Conservation (phyloP, 1,140 invertebrate species). For the Drosophila mojavensis region DNA sequence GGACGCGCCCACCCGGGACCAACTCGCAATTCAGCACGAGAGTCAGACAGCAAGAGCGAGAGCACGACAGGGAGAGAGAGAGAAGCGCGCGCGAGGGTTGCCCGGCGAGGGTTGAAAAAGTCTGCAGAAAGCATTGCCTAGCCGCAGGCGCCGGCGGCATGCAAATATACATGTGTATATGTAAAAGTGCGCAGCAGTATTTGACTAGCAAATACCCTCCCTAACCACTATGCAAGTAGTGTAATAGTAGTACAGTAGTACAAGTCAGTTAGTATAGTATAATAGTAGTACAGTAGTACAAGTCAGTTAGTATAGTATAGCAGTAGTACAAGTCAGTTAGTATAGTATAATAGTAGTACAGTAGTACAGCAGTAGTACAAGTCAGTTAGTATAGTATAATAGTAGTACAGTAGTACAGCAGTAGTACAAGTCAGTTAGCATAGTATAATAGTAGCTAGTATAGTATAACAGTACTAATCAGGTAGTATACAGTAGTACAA, state of each 20-base stretch:
- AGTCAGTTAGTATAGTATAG: too few species aligned
- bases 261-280: too few species aligned
- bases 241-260: not conserved
- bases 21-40: conserved; percentile 3
- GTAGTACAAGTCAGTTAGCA: too few species aligned
- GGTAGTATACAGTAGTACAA: too few species aligned
- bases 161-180: not conserved
- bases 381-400: too few species aligned
- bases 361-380: too few species aligned
- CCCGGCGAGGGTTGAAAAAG: conserved; percentile 1
- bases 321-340: too few species aligned
- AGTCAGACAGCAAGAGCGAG: conserved; percentile 1
- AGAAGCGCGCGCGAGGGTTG: conserved; percentile 13
- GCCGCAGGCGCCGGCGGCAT: conserved; percentile 72
- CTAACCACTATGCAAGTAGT: not conserved
- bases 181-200: not conserved
- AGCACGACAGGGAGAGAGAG: conserved; percentile 14
- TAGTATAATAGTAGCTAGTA: too few species aligned
- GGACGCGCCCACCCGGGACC: conserved; percentile 25
- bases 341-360: too few species aligned
- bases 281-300: too few species aligned
- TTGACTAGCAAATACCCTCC: not conserved
- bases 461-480: too few species aligned
- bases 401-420: too few species aligned
- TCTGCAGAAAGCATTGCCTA: conserved; percentile 53